Evolutionary conservation across 1,140 invertebrate species (phyloP), one percentile per base, ranked within the genome.

Genomic region (Magallana ariakensis): DNA sequence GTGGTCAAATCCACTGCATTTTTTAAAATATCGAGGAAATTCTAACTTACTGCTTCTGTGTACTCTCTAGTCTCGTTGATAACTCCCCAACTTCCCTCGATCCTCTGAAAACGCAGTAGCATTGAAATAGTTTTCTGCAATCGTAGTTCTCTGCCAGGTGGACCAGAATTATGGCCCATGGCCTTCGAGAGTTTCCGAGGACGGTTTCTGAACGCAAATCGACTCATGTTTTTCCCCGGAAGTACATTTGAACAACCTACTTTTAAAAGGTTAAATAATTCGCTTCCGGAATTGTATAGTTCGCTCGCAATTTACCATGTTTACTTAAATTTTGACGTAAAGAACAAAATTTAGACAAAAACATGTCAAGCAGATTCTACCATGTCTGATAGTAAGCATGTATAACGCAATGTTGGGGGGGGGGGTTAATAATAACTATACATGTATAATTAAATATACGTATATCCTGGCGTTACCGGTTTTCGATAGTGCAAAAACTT

Each of bases 81-180:
- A 11, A 70, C 66, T 70, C 66, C 66, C 66, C 66, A 70, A 13
- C 66, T 70, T 22, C 66, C 66, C 66, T 70, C 66, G 8, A 70
- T 70, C 11, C 66, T 70, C 66, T 70, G 66, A 70, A 70, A 70
- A 70, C 66, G 66, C 10, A 70, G 66, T 26, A 70, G 66, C 66
- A 70, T 70, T 19, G 66, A 70, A 11, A 70, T 70, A 70, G 66
- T 70, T 70, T 70, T 70, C 66, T 70, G 66, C 66, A 70, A 70
- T 26, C 66, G 66, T 10, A 1, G 8, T 22, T 70, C 66, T 13
- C 66, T 70, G 11, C 66, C 66, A 26, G 66, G 66, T 10, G 66
- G 66, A 26, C 66, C 66, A 8, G 22, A 70, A 22, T 70, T 26
- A 33, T 70, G 19, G n/a, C 66, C 66, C 66, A 70, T 70, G 66